Evolutionary conservation across 2,888 invertebrate genomes (phyloP).

Genomic region (Molorchus minor): DNA sequence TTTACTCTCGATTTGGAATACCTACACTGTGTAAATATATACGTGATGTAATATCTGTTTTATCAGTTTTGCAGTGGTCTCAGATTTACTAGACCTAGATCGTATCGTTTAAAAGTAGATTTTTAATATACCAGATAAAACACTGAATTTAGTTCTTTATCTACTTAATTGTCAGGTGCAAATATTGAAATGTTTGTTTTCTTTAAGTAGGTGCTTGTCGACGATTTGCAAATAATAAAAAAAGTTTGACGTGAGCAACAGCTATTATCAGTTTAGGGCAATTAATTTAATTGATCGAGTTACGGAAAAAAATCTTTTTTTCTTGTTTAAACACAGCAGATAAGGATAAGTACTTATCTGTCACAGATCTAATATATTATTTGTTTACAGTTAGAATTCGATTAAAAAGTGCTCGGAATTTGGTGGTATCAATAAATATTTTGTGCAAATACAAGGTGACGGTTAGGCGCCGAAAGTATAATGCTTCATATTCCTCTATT

Average conservation of each 20-base stretch:
- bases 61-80: too few species aligned
- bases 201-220: slow-evolving; percentile 18
- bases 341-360: slow-evolving; percentile 14
- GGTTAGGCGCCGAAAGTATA: too few species aligned
- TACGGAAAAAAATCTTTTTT: slow-evolving; percentile 15
- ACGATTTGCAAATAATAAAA: slow-evolving; percentile 25
- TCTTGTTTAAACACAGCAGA: slow-evolving; percentile 18
- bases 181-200: slow-evolving; percentile 24
- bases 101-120: neutral
- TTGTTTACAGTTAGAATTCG: neutral
- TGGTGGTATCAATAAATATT: too few species aligned
- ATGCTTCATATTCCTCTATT: too few species aligned
- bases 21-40: too few species aligned
- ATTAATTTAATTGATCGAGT: slow-evolving; percentile 20
- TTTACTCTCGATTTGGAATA: too few species aligned
- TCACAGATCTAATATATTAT: slow-evolving; percentile 10
- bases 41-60: too few species aligned
- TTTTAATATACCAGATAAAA: slow-evolving; percentile 5
- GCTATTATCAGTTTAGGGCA: slow-evolving; percentile 12
- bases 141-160: slow-evolving; percentile 23
- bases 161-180: slow-evolving; percentile 20
- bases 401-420: neutral
- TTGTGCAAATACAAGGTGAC: too few species aligned
- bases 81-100: neutral
- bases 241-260: slow-evolving; percentile 20